phyloP scores from a whole-genome alignment of 1,140 invertebrate species.

The Eubasilissa regina region DNA sequence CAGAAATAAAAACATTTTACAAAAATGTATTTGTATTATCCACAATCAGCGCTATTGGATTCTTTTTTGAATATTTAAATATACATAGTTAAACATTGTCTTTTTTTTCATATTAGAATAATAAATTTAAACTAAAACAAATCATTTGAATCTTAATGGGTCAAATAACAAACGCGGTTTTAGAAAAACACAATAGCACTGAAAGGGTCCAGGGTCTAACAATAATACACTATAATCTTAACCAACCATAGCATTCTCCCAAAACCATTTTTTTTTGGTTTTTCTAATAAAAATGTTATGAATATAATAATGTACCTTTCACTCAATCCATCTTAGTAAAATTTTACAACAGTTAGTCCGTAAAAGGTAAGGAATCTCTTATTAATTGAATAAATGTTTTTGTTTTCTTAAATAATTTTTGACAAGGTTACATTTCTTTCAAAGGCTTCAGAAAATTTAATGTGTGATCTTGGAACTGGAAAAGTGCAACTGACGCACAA shows the following conservation, averaged over 20 bases:
- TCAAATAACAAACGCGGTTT: not conserved
- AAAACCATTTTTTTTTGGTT: constrained; percentile 19
- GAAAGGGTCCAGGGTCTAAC: constrained; percentile 9
- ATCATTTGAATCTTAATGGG: not conserved
- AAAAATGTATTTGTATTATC: too few relatives aligned
- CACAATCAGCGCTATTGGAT: too few relatives aligned
- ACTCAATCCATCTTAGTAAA: not conserved
- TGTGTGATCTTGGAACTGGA: too few relatives aligned
- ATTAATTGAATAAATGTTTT: constrained; percentile 11
- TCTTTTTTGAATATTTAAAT: too few relatives aligned
- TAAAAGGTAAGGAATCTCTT: constrained; percentile 30
- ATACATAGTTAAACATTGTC: too few relatives aligned
- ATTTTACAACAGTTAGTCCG: constrained; percentile 22
- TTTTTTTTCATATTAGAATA: too few relatives aligned
- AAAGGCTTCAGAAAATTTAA: constrained; percentile 28
- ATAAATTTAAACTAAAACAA: too few relatives aligned
- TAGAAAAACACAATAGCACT: not conserved
- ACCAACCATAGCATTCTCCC: not conserved
- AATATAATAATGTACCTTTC: constrained; percentile 3
- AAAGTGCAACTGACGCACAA: too few relatives aligned
- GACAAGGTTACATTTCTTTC: not conserved
- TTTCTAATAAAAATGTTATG: constrained; percentile 21
- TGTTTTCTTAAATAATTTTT: constrained; percentile 1
- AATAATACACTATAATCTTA: constrained; percentile 13
- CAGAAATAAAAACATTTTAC: too few relatives aligned